Evolutionary conservation across 2,888 invertebrate genomes (phyloP), one percentile per base, ranked within the genome.

Genomic region (Strigamia crassipes): DNA sequence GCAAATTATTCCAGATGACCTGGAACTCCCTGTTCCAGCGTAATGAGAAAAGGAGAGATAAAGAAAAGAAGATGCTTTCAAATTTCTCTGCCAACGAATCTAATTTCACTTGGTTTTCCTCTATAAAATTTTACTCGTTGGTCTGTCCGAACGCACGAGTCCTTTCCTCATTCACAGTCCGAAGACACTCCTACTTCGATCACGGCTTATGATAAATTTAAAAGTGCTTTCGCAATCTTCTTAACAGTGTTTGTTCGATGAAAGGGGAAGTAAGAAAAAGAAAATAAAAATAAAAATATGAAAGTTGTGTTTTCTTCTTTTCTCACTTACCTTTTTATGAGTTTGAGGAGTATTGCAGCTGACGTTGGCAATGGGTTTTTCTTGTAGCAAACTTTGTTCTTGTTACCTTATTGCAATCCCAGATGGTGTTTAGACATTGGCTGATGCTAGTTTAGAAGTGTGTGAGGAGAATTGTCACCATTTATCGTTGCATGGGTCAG

Each of bases 401-500:
- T 56, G 27, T 73, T 73, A 73, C 73, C 73, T 73, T 73, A 73
- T 73, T 73, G 73, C 73, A 73, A 73, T 73, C 73, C 73, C 73
- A 73, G 73, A 73, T 73, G 73, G 27, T 73, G 73, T 73, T 73
- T 73, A 73, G 73, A 73, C 73, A 31, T 73, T 21, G 61, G 61
- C 61, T 66, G 61, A 46, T 46, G 46, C 46, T 56, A 18, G 56
- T 73, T n/a, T 12, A 31, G 73, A 73, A 73, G 6, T 73, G 73
- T 73, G 73, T 73, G 73, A 73, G 73, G 27, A 27, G 73, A 73
- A 73, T 73, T 73, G 73, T 73, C 73, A 73, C 73, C 73, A 73
- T 31, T 73, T 73, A 31, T 73, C 56, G 31, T 31, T 27, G 27
- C 73, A 73, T 73, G 73, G 73, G 31, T 73, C 73, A 73, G 27